These are phyloP conservation scores for Platycercus adscitus DNA, from an alignment of 2,113 vertebrate species.

Conservation along the genomic window DNA sequence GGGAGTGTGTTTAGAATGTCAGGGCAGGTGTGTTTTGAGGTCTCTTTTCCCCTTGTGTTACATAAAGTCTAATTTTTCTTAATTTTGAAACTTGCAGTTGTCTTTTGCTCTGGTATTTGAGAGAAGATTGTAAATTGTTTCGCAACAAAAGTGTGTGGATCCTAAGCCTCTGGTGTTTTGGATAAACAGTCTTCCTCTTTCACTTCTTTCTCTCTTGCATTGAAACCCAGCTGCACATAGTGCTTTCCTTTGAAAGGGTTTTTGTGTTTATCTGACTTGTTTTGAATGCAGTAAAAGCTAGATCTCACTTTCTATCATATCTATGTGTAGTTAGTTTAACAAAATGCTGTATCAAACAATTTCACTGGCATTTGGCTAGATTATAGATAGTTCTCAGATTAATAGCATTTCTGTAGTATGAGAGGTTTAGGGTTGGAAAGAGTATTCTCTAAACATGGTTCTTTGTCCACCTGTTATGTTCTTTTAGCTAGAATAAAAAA, in stretches of 20 bases:
- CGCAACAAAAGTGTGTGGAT: background rate
- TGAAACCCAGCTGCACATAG: background rate
- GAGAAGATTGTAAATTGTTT: background rate
- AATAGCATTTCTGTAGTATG: background rate
- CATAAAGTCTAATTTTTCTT: background rate
- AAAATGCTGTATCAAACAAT: background rate
- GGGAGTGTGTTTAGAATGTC: background rate
- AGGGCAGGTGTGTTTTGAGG: background rate
- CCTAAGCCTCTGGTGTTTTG: background rate
- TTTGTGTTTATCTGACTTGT: background rate
- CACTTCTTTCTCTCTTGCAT: background rate
- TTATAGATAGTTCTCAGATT: background rate
- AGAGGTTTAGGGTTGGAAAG: background rate
- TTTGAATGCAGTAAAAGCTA: background rate
- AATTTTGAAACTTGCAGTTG: background rate
- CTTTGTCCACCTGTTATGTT: constrained; percentile 13
- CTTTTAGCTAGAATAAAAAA: constrained; percentile 10
- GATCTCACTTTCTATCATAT: fast-evolving
- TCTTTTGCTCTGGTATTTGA: background rate
- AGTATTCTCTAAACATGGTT: background rate
- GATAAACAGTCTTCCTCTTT: background rate
- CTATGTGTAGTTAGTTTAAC: background rate
- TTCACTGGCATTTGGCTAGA: background rate
- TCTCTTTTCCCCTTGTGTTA: background rate
- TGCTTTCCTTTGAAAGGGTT: background rate